These are phyloP conservation scores for Neodiprion virginianus DNA, from an alignment of 1,140 invertebrate genomes.

Conservation along the genomic window DNA sequence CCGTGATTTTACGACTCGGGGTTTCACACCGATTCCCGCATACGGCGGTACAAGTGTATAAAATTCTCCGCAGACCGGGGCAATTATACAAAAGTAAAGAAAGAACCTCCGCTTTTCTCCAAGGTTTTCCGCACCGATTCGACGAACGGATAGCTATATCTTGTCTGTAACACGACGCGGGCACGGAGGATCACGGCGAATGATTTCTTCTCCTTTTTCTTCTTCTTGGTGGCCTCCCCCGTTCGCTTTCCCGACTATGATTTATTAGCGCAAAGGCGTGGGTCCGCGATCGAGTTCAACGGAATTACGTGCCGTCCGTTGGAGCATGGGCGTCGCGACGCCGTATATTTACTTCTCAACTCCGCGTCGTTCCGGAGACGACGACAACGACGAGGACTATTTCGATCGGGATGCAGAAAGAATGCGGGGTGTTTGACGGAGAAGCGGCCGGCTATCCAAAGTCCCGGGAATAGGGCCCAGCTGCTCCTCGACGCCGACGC, in stretches of 20 bases:
- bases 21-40: too few species aligned
- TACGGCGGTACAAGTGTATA: too few species aligned
- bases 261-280: neutral
- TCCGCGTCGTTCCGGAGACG: neutral
- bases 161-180: too few species aligned
- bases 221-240: constrained; percentile 14
- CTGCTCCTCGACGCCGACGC: neutral
- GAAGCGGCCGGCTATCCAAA: neutral
- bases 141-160: too few species aligned
- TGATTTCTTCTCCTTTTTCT: constrained; percentile 34
- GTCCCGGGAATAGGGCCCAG: neutral
- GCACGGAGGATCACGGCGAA: constrained; percentile 18
- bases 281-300: neutral
- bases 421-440: neutral
- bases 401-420: neutral
- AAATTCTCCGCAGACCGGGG: too few species aligned
- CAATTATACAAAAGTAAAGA: too few species aligned
- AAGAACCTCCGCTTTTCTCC: too few species aligned
- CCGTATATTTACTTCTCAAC: neutral
- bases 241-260: neutral
- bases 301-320: neutral
- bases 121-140: too few species aligned
- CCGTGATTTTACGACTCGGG: too few species aligned
- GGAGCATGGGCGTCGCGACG: neutral
- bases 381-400: neutral